These are phyloP conservation scores for Nestor notabilis DNA, from an alignment of 2,113 vertebrate species.

Conservation along the genomic window DNA sequence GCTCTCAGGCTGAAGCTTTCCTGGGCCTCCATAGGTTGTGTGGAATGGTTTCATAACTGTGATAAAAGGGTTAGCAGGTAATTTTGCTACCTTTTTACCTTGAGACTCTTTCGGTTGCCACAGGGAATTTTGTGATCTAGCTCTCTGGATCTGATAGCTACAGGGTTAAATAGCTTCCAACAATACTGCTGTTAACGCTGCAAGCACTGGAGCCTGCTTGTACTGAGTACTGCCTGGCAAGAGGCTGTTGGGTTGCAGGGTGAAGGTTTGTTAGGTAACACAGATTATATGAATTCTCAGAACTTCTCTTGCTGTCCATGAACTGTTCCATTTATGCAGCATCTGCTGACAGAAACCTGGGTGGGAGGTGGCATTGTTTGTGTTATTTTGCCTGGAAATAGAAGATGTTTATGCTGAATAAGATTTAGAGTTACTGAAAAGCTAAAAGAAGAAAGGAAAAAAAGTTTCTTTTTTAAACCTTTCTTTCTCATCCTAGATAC, in stretches of 20 bases:
- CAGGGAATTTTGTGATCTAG: rapidly evolving
- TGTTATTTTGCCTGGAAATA: conserved; percentile 33
- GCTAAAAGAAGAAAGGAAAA: background rate
- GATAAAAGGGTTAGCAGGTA: background rate
- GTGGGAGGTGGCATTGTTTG: background rate
- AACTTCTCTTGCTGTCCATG: background rate
- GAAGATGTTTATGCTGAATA: conserved; percentile 24
- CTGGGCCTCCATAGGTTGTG: rapidly evolving
- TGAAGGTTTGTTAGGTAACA: background rate
- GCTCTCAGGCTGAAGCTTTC: background rate
- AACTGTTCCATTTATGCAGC: background rate
- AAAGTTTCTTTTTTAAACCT: background rate
- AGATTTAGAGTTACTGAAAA: conserved; percentile 25
- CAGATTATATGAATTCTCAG: background rate
- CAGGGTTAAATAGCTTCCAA: background rate
- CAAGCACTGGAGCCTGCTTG: background rate
- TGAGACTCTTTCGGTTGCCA: rapidly evolving
- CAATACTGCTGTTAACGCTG: background rate
- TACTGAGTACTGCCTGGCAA: background rate
- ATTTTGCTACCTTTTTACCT: background rate
- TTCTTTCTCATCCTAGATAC: conserved; percentile 30
- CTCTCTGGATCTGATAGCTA: rapidly evolving
- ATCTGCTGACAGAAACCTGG: background rate
- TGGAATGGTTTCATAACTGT: background rate
- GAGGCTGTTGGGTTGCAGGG: background rate